A percentile compares a stretch with the other conserved stretches of the same genome.
phyloP scores from a whole-genome alignment of 64 coral and sea anemone genomes.

The Montipora capricornis region DNA sequence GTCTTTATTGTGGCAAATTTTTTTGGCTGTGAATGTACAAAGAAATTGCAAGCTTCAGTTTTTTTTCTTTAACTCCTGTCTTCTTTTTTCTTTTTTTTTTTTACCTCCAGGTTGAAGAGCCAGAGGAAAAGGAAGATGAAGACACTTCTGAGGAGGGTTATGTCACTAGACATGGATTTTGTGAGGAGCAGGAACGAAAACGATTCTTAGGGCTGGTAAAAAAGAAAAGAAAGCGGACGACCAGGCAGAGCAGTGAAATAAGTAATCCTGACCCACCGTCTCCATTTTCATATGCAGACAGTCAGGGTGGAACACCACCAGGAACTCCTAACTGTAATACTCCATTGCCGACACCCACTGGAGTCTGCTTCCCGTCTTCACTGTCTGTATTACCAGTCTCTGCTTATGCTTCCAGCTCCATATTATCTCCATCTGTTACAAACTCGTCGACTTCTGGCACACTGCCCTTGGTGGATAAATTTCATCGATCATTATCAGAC shows the following conservation, averaged over 20 bases:
- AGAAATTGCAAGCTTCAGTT: too few species aligned
- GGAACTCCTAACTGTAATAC: slow-evolving; percentile 57
- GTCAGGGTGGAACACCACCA: slow-evolving; percentile 66
- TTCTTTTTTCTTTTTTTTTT: background rate
- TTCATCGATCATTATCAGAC: slow-evolving; percentile 77
- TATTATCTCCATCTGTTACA: slow-evolving; percentile 15
- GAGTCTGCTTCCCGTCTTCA: background rate
- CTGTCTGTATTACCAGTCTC: background rate
- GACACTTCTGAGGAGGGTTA: slow-evolving; percentile 84
- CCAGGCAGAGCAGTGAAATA: slow-evolving; percentile 91
- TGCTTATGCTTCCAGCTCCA: background rate
- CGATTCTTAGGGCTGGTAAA: slow-evolving; percentile 91
- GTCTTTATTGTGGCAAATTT: too few species aligned
- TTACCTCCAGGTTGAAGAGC: slow-evolving; percentile 28
- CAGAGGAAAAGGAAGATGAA: slow-evolving; percentile 50
- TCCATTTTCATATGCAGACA: slow-evolving; percentile 46
- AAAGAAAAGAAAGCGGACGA: slow-evolving; percentile 91
- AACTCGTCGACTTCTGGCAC: slow-evolving; percentile 10
- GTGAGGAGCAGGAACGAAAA: slow-evolving; percentile 98
- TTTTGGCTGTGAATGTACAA: too few species aligned
- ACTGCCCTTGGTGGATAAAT: slow-evolving; percentile 40
- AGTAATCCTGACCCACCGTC: slow-evolving; percentile 69
- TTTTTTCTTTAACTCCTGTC: too few species aligned
- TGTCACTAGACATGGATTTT: slow-evolving; percentile 81
- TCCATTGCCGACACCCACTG: slow-evolving; percentile 21